Conservation (phyloP, 1,140 invertebrate genomes). For the Drosophila gunungcola region DNA sequence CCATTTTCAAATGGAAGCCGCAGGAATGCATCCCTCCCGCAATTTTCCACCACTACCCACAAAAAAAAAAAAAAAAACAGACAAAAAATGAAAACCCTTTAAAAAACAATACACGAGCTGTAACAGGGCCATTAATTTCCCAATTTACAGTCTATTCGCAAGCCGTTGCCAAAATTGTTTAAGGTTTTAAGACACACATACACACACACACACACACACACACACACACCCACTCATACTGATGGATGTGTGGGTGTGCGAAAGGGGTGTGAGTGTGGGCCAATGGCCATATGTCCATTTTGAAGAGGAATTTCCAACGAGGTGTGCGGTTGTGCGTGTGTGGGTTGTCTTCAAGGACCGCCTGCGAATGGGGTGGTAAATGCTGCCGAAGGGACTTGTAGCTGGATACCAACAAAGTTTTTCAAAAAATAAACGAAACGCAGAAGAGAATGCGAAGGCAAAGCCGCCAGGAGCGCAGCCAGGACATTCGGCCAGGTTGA, state of each 20-base stretch:
- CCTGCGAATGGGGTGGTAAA: slow-evolving; percentile 82
- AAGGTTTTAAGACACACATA: slow-evolving; percentile 75
- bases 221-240: slow-evolving; percentile 38
- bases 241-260: slow-evolving; percentile 29
- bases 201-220: slow-evolving; percentile 43
- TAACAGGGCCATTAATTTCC: slow-evolving; percentile 81
- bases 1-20: slow-evolving; percentile 36
- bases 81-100: slow-evolving; percentile 58
- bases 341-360: slow-evolving; percentile 52
- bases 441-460: slow-evolving; percentile 32
- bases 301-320: slow-evolving; percentile 63
- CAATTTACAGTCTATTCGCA: slow-evolving; percentile 83
- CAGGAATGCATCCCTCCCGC: slow-evolving; percentile 17
- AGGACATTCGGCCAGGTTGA: slow-evolving; percentile 35
- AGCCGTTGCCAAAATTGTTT: slow-evolving; percentile 81
- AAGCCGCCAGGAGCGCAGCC: slow-evolving; percentile 9
- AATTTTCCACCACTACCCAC: slow-evolving; percentile 8
- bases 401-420: slow-evolving; percentile 83
- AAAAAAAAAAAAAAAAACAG: slow-evolving; percentile 10
- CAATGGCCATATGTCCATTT: slow-evolving; percentile 83
- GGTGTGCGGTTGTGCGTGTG: slow-evolving; percentile 41
- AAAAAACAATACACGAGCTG: slow-evolving; percentile 80
- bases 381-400: slow-evolving; percentile 84
- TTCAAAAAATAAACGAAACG: slow-evolving; percentile 63
- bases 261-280: slow-evolving; percentile 41